Percentiles rank a stretch among this genome's conserved stretches.
Conservation (phyloP, 2,888 invertebrate genomes). For the Sussaba pulchella region DNA sequence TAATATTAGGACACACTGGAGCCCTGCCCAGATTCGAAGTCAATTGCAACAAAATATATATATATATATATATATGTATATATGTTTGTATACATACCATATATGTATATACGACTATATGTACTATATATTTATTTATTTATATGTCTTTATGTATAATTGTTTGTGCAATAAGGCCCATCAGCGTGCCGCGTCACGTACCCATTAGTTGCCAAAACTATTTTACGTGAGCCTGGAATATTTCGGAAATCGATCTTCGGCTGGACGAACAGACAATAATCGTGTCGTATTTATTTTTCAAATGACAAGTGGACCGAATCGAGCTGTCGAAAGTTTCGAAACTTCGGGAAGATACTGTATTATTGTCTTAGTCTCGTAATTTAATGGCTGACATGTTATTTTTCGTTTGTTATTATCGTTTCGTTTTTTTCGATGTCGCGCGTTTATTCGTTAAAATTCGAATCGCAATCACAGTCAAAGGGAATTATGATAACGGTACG, state of each 20-base stretch:
- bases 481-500: constrained; percentile 70
- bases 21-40: constrained; percentile 81
- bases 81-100: constrained; percentile 29
- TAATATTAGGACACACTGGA: constrained; percentile 73
- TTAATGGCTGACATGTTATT: constrained; percentile 11
- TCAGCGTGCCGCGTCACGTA: constrained; percentile 69
- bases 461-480: constrained; percentile 69
- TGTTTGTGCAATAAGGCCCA: constrained; percentile 71
- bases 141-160: constrained; percentile 71
- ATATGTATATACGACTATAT: constrained; percentile 35
- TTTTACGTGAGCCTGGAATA: constrained; percentile 59
- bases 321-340: constrained; percentile 3
- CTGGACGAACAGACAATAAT: constrained; percentile 4
- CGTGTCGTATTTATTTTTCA: background rate
- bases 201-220: constrained; percentile 57
- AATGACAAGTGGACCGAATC: background rate
- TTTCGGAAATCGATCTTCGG: background rate
- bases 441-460: constrained; percentile 27
- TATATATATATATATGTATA: constrained; percentile 52
- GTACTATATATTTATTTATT: constrained; percentile 64
- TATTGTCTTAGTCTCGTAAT: constrained; percentile 29
- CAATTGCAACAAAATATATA: constrained; percentile 78
- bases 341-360: background rate
- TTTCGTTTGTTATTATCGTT: background rate
- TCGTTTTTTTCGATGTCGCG: constrained; percentile 4